These are phyloP conservation scores for Drosophila tristis DNA, from an alignment of 1,140 invertebrate species.

Conservation along the genomic window DNA sequence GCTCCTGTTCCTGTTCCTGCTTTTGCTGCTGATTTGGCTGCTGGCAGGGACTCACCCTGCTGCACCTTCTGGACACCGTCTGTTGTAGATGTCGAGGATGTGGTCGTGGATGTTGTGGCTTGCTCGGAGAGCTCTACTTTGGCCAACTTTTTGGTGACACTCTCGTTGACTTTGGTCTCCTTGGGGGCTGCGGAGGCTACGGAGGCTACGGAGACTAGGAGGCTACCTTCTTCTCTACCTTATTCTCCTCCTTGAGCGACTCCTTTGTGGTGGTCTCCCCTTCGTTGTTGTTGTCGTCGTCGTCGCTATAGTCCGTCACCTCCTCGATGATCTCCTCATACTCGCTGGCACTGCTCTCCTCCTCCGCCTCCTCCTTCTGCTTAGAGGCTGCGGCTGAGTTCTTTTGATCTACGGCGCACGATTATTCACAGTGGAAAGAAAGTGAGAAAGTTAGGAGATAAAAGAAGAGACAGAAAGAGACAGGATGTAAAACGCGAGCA, in stretches of 20 bases:
- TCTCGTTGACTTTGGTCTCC: slow-evolving; percentile 87
- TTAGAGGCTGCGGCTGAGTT: slow-evolving; percentile 51
- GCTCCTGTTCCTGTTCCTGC: slow-evolving; percentile 27
- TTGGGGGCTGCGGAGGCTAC: slow-evolving; percentile 73
- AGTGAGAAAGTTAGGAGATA: slow-evolving; percentile 17
- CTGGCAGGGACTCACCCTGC: slow-evolving; percentile 72
- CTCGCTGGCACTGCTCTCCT: slow-evolving; percentile 81
- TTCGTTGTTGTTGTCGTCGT: slow-evolving; percentile 57
- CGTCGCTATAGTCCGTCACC: slow-evolving; percentile 76
- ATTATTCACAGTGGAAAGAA: slow-evolving; percentile 1
- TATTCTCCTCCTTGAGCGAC: slow-evolving; percentile 13
- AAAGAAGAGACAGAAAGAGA: slow-evolving; percentile 30
- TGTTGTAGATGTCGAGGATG: slow-evolving; percentile 20
- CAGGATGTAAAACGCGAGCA: slow-evolving; percentile 7
- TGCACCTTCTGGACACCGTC: slow-evolving; percentile 40
- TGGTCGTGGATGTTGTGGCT: slow-evolving; percentile 26
- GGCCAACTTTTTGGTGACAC: slow-evolving; percentile 84
- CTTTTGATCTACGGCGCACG: slow-evolving; percentile 59
- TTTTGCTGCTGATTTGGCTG: slow-evolving; percentile 26
- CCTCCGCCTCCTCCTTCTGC: slow-evolving; percentile 50
- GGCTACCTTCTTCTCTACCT: slow-evolving; percentile 77
- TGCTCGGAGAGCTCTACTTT: slow-evolving; percentile 55
- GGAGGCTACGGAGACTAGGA: no score
- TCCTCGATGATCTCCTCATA: slow-evolving; percentile 83
- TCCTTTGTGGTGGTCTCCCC: slow-evolving; percentile 29